phyloP scores from a whole-genome alignment of 1,140 invertebrate genomes.

The Tetraneura akinire region DNA sequence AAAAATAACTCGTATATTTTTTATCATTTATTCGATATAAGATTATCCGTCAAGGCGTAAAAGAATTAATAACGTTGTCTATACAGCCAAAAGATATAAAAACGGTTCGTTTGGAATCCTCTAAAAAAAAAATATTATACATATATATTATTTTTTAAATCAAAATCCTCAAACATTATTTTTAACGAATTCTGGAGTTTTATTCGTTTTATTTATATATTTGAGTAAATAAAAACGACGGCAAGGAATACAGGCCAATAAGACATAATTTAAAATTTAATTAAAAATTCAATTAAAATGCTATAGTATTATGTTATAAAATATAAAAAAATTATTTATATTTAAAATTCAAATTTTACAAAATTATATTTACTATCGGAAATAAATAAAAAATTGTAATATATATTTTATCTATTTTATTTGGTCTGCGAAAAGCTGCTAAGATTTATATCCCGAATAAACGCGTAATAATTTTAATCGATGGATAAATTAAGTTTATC shows the following conservation, averaged over 20 bases:
- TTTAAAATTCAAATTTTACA: neutral
- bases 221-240: neutral
- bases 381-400: neutral
- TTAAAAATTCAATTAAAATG: neutral
- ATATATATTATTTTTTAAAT: neutral
- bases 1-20: too few relatives aligned
- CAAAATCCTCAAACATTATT: neutral
- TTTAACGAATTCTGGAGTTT: neutral
- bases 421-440: neutral
- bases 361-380: neutral
- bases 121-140: neutral
- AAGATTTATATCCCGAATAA: neutral
- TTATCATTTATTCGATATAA: too few relatives aligned
- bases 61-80: too few relatives aligned
- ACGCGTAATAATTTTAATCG: neutral
- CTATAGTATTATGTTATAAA: neutral
- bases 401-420: neutral
- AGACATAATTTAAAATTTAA: slow-evolving; percentile 18
- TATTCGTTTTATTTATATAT: neutral
- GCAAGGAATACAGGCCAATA: neutral
- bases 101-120: neutral
- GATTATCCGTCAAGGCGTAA: too few relatives aligned
- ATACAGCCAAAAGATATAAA: too few relatives aligned
- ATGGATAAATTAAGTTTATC: neutral
- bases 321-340: neutral